Evolutionary conservation across 2,113 vertebrate species (phyloP).

Genomic region (Eonycteris spelaea): DNA sequence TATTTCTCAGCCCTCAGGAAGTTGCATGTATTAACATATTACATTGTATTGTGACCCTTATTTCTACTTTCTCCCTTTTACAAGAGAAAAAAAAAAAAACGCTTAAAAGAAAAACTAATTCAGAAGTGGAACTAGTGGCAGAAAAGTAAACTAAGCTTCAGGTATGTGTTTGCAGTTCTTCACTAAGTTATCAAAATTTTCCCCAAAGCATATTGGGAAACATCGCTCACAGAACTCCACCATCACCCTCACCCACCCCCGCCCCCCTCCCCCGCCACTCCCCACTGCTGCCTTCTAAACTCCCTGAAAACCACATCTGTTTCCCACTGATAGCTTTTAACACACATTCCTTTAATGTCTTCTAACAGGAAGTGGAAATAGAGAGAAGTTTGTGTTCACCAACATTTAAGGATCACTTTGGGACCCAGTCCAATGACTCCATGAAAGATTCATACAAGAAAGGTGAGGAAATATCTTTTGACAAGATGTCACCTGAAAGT

Average conservation of each 20-base stretch:
- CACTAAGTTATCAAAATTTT: slow-evolving; percentile 57
- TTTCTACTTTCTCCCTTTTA: slow-evolving; percentile 13
- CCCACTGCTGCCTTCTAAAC: neutral
- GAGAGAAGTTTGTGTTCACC: slow-evolving; percentile 79
- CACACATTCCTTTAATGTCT: slow-evolving; percentile 74
- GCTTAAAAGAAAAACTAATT: slow-evolving; percentile 60
- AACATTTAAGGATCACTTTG: slow-evolving; percentile 71
- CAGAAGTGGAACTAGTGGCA: slow-evolving; percentile 24
- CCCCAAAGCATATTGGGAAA: slow-evolving; percentile 55
- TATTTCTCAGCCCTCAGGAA: slow-evolving; percentile 38
- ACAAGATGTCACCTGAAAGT: slow-evolving; percentile 81
- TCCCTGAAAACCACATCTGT: slow-evolving; percentile 54
- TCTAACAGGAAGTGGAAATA: slow-evolving; percentile 82
- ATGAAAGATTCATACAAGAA: slow-evolving; percentile 75
- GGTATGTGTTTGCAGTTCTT: slow-evolving; percentile 21
- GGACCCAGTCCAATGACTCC: slow-evolving; percentile 62
- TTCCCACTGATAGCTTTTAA: slow-evolving; percentile 76
- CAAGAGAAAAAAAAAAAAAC: neutral
- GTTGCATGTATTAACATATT: slow-evolving; percentile 59
- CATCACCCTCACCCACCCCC: no score
- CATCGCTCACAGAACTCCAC: neutral
- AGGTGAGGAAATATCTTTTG: slow-evolving; percentile 78
- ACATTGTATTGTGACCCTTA: slow-evolving; percentile 48
- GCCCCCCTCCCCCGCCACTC: neutral
- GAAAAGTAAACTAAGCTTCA: slow-evolving; percentile 49